phyloP scores from a whole-genome alignment of 2,888 invertebrate species.

The Phoenoteleia sp. region DNA sequence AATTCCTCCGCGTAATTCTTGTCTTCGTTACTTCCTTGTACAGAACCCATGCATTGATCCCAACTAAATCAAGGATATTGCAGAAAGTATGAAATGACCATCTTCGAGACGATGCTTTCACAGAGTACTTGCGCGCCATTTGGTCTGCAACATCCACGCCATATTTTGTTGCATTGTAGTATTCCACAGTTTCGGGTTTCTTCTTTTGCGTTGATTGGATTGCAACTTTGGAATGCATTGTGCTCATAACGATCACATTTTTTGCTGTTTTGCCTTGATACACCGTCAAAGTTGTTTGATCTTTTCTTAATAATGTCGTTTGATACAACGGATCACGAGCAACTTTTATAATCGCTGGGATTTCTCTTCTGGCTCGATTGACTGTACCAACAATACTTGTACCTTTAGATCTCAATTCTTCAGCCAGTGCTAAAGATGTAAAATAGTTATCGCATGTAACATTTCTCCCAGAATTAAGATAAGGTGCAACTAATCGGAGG shows the following conservation, averaged over 20 bases:
- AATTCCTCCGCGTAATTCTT: background rate
- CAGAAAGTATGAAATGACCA: background rate
- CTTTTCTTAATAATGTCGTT: background rate
- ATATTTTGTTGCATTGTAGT: conserved; percentile 15
- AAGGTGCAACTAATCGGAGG: background rate
- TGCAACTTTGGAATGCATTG: background rate
- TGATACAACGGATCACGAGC: background rate
- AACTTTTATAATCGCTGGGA: background rate
- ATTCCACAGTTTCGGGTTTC: background rate
- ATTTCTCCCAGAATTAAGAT: background rate
- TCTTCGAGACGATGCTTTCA: background rate
- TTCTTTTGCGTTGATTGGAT: conserved; percentile 2
- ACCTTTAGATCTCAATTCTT: background rate
- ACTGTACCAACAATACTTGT: background rate
- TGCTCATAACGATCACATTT: conserved; percentile 4
- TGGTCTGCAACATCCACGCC: conserved; percentile 13
- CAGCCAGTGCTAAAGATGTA: background rate
- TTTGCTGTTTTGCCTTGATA: background rate
- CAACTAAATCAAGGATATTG: background rate
- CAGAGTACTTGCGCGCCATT: conserved; percentile 13
- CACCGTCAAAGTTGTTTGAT: background rate
- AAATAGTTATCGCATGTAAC: background rate
- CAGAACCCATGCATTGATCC: background rate
- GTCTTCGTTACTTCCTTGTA: background rate
- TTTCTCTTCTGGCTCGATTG: background rate